phyloP scores from a whole-genome alignment of 2,797 vertebrate genomes.

The Eospalax fontanierii region DNA sequence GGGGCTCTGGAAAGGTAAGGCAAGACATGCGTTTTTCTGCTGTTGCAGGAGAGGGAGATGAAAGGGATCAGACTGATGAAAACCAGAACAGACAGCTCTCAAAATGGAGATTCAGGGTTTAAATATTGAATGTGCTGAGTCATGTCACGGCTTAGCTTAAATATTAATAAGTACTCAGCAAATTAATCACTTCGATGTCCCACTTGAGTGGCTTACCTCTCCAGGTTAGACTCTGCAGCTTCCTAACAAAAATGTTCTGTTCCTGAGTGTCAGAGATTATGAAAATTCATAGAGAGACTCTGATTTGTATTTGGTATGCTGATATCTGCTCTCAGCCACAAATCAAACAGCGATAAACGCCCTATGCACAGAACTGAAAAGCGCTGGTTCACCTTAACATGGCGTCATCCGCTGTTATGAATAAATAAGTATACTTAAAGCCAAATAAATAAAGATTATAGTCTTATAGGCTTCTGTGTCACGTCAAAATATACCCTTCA shows the following conservation, averaged over 20 bases:
- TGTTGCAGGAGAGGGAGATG: neutral
- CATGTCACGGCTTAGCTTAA: neutral
- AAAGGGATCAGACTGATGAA: neutral
- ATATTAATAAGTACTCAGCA: neutral
- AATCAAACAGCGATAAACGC: too few species aligned
- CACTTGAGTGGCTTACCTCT: accelerated
- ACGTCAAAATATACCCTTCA: neutral
- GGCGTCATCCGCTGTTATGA: too few species aligned
- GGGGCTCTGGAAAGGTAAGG: too few species aligned
- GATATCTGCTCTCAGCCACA: neutral
- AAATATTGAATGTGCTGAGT: neutral
- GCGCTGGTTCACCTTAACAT: too few species aligned
- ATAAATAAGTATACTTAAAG: too few species aligned
- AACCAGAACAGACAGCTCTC: neutral
- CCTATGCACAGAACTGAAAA: too few species aligned
- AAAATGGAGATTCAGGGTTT: too few species aligned
- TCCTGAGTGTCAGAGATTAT: accelerated
- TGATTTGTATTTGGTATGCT: too few species aligned
- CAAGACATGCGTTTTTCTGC: too few species aligned
- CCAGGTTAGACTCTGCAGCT: accelerated
- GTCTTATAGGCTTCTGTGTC: neutral
- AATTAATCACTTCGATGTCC: neutral
- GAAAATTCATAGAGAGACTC: too few species aligned
- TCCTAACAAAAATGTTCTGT: neutral
- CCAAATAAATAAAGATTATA: neutral